Evolutionary conservation across 2,797 vertebrate species (phyloP).

Genomic region (Poliocrania exsul): DNA sequence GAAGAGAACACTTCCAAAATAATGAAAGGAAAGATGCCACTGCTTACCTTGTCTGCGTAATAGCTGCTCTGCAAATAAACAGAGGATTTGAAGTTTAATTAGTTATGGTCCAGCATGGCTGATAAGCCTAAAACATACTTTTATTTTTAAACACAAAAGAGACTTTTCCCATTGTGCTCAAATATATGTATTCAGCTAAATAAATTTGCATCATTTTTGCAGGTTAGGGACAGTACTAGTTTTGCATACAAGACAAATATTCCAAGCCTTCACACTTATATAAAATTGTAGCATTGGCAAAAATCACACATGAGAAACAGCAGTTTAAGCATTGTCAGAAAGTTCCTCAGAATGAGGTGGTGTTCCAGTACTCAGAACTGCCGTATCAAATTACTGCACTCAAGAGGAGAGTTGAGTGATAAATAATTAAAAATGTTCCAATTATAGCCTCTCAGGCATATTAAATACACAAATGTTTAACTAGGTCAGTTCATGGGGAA

Average conservation of each 20-base stretch:
- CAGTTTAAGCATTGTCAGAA: not conserved
- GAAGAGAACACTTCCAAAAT: not conserved
- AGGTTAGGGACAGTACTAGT: not conserved
- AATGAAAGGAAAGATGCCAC: not conserved
- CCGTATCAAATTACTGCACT: not conserved
- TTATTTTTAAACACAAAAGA: not conserved
- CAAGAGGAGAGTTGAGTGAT: conserved; percentile 19
- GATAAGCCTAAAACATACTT: not conserved
- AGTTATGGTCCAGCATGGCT: not conserved
- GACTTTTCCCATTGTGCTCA: not conserved
- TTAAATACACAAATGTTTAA: conserved; percentile 6
- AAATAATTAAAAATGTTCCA: conserved; percentile 59
- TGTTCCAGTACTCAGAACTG: not conserved
- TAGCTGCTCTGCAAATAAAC: not conserved
- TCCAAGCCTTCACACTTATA: not conserved
- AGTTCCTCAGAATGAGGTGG: not conserved
- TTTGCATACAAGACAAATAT: not conserved
- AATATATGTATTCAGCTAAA: not conserved
- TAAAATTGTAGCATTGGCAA: not conserved
- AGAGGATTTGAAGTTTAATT: not conserved
- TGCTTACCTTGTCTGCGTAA: not conserved
- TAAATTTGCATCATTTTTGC: not conserved
- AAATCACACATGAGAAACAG: not conserved
- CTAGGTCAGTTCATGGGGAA: not conserved
- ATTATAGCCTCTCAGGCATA: conserved; percentile 12